phyloP scores from a whole-genome alignment of 2,888 invertebrate species.

The Drosophila meridionalis region DNA sequence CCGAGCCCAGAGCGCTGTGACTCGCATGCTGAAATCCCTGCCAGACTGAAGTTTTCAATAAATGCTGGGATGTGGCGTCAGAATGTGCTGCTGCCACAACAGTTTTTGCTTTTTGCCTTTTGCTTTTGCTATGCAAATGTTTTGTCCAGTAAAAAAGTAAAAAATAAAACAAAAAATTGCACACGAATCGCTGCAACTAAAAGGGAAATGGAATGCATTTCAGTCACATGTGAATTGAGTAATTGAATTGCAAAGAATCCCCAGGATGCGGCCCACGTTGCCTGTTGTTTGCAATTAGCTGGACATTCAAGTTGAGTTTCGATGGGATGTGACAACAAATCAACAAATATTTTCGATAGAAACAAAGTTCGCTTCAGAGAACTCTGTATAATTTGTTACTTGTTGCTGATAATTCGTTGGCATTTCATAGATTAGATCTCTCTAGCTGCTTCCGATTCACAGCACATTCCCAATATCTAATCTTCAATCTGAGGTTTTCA shows the following conservation, averaged over 20 bases:
- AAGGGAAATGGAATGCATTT: constrained; percentile 26
- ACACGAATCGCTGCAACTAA: constrained; percentile 20
- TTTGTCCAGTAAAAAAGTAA: constrained; percentile 24
- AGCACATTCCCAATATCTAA: constrained; percentile 38
- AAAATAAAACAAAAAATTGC: constrained; percentile 19
- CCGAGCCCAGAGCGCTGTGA: constrained; percentile 29
- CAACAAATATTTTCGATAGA: not conserved
- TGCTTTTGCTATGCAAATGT: constrained; percentile 67
- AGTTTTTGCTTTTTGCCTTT: constrained; percentile 19
- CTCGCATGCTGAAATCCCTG: constrained; percentile 63
- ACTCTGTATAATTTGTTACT: not conserved
- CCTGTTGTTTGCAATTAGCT: constrained; percentile 3
- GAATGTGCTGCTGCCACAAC: constrained; percentile 23
- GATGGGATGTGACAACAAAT: not conserved
- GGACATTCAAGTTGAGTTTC: not conserved
- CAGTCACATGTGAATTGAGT: constrained; percentile 26
- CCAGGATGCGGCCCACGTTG: not conserved
- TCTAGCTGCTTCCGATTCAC: constrained; percentile 52
- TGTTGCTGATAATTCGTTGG: not conserved
- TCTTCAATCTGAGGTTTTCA: constrained; percentile 60
- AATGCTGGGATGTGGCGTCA: constrained; percentile 29
- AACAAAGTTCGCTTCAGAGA: not conserved
- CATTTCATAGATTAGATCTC: not conserved
- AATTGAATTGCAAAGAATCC: constrained; percentile 40
- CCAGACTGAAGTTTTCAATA: constrained; percentile 45